Base-by-base conservation (phyloP, 2,797 vertebrate species). In the Carcharodon carcharias region DNA sequence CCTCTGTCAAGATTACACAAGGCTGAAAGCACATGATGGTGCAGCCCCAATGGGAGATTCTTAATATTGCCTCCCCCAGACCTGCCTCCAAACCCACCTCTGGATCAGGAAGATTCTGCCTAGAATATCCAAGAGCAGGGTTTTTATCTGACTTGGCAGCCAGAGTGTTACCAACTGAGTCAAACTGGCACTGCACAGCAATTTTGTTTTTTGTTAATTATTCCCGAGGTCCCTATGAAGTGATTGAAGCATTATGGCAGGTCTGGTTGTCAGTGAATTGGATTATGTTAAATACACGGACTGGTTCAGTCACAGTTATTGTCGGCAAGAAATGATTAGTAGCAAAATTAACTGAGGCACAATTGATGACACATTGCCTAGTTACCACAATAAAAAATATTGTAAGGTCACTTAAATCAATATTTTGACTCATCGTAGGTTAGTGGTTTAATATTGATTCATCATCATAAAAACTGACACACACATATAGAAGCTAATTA, bases 401-500 rank as follows among this genome's bases (percentile, higher is more conserved):
- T 92, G 89, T 65, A 92, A 23, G 89, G 89, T 92, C 89, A 63
- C 31, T 18, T 6, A 23, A 92, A 92, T 92, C 89, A 63, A 92
- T 92, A 92, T 92, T 92, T 92, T 92, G 89, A 92, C 58, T 92
- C 58, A 63, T 35, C 14, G 35, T n/a, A 61, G 16, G 58, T 65
- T 92, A 89, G 58, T 8, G 56, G 89, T 92, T 63, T 92, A 92
- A 92, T 92, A 92, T 63, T 92, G 58, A 92, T 92, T 65, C 35
- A 92, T 65, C 89, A 65, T 92, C 58, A 63, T n/a, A 65, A 92
- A 21, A 61, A 65, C 35, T 92, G 58, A 21, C 58, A 92, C 58
- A 65, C 58, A 63, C 12, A 92, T 92, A n/a, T 40, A 63, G 5
- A 40, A 61, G 89, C 58, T 5, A 40, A 92, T 92, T 92, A 92